Percentiles rank a stretch among this genome's conserved stretches.
Evolutionary conservation across 2,888 invertebrate genomes (phyloP).

Genomic region (Mellilla xanthometata): DNA sequence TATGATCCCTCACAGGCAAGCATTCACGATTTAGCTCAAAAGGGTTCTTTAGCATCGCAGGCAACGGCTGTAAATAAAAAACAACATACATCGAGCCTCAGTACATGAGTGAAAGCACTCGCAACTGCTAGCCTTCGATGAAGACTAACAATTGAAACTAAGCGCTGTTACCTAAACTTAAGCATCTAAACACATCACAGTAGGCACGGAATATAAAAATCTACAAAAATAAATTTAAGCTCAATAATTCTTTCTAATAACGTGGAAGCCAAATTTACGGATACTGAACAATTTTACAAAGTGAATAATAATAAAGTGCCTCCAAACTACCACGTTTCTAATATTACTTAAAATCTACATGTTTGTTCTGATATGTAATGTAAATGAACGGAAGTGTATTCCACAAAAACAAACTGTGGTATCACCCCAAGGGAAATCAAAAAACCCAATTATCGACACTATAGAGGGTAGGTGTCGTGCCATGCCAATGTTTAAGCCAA

Average conservation of each 20-base stretch:
- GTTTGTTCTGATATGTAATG: conserved; percentile 35
- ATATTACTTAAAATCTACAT: conserved; percentile 26
- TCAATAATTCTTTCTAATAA: conserved; percentile 15
- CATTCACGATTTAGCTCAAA: conserved; percentile 83
- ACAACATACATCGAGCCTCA: conserved; percentile 83
- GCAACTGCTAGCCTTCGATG: conserved; percentile 56
- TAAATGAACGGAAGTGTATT: conserved; percentile 38
- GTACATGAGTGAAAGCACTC: conserved; percentile 70
- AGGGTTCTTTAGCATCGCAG: conserved; percentile 82
- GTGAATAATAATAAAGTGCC: conserved; percentile 49
- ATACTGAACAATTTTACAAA: conserved; percentile 38
- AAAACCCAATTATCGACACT: conserved; percentile 54
- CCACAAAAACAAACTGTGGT: conserved; percentile 60
- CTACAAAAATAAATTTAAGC: conserved; percentile 23
- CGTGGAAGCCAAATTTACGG: conserved; percentile 40
- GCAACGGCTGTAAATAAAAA: conserved; percentile 83
- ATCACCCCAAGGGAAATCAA: conserved; percentile 41
- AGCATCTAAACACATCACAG: conserved; percentile 69
- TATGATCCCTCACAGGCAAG: conserved; percentile 82
- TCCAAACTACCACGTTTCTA: conserved; percentile 39
- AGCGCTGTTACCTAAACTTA: conserved; percentile 64
- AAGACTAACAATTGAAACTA: conserved; percentile 57
- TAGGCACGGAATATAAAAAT: conserved; percentile 27
- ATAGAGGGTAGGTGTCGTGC: conserved; percentile 68
- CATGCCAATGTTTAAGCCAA: conserved; percentile 79